A percentile compares a stretch with the other conserved stretches of the same genome.
These are phyloP conservation scores for Pachyseris speciosa DNA, from an alignment of 64 coral and sea anemone species.

Conservation along the genomic window DNA sequence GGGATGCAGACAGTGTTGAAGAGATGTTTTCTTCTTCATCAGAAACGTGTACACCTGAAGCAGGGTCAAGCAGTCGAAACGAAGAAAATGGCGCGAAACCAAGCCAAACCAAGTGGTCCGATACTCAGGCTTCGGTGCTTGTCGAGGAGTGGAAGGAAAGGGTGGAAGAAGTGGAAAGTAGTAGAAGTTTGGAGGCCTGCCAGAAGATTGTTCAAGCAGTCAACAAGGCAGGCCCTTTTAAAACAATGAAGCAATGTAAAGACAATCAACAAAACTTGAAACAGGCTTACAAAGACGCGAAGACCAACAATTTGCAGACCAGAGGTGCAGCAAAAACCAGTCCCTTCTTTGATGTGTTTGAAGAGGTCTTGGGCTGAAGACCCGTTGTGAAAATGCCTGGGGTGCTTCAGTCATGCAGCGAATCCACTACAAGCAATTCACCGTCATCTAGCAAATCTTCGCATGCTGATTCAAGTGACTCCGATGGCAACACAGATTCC, in stretches of 20 bases:
- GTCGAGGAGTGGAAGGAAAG: constrained; percentile 68
- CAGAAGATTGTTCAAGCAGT: constrained; percentile 20
- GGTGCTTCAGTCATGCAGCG: constrained; percentile 44
- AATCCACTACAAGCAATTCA: too few species aligned
- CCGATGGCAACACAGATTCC: constrained; percentile 4
- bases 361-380: constrained; percentile 49
- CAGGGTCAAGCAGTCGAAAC: background rate
- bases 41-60: too few species aligned
- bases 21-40: too few species aligned
- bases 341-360: constrained; percentile 54
- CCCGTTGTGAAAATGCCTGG: constrained; percentile 73
- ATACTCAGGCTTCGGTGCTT: constrained; percentile 40
- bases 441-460: background rate
- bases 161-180: constrained; percentile 64
- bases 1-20: too few species aligned
- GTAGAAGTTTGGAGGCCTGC: constrained; percentile 47
- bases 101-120: constrained; percentile 43
- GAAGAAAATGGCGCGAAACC: background rate
- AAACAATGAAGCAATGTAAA: constrained; percentile 74
- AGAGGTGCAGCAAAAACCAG: constrained; percentile 4
- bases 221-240: constrained; percentile 58
- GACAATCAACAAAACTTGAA: constrained; percentile 63
- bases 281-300: constrained; percentile 61
- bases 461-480: background rate
- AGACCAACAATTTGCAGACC: constrained; percentile 41